phyloP scores from a whole-genome alignment of 2,113 vertebrate genomes.

The Pandion haliaetus region DNA sequence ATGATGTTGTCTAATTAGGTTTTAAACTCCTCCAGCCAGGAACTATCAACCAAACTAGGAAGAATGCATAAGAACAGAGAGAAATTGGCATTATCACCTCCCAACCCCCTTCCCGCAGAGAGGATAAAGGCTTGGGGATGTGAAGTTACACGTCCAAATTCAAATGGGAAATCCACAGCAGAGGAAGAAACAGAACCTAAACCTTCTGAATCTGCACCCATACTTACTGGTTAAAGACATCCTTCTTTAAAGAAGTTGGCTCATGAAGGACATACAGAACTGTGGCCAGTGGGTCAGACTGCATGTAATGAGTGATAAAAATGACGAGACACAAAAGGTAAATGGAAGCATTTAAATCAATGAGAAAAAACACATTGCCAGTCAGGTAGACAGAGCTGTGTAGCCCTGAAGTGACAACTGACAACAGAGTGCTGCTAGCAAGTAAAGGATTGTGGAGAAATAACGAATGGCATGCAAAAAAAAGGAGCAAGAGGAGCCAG shows the following conservation, averaged over 20 bases:
- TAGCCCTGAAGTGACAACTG: background rate
- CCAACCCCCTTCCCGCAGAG: accelerated
- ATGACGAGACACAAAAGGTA: background rate
- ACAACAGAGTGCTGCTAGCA: background rate
- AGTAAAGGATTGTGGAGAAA: background rate
- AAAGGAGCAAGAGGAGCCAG: background rate
- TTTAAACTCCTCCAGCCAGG: background rate
- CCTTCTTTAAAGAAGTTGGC: background rate
- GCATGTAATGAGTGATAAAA: background rate
- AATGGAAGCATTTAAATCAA: constrained; percentile 4
- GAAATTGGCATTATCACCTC: background rate
- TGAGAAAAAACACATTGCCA: background rate
- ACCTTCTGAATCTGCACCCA: background rate
- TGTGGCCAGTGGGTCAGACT: background rate
- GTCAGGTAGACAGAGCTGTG: background rate
- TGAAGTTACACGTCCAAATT: background rate
- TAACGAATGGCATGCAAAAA: background rate
- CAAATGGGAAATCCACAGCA: background rate
- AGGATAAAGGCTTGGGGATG: background rate
- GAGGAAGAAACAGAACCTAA: background rate
- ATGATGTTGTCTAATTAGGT: background rate
- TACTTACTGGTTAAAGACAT: background rate
- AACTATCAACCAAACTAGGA: background rate
- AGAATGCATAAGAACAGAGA: background rate
- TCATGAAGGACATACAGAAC: background rate